A percentile compares a stretch with the other conserved stretches of the same genome.
Evolutionary conservation across 1,140 invertebrate species (phyloP).

Genomic region (Globodera ellingtonae): DNA sequence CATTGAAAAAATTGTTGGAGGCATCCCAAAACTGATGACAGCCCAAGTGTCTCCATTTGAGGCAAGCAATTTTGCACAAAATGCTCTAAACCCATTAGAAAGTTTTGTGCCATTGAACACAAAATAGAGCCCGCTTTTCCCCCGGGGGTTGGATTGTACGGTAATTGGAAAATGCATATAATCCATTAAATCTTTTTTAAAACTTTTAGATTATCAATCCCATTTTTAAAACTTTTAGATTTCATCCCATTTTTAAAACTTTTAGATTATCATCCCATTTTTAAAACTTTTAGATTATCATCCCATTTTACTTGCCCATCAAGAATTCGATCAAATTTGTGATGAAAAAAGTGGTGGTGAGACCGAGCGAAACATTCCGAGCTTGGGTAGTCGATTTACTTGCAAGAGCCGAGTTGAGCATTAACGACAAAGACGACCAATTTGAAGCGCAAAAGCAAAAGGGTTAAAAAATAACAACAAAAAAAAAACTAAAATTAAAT

Average conservation of each 20-base stretch:
- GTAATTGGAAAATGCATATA: no score
- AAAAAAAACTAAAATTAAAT: background rate
- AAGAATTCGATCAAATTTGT: background rate
- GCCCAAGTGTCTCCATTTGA: background rate
- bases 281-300: background rate
- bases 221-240: background rate
- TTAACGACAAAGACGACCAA: background rate
- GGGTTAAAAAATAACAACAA: background rate
- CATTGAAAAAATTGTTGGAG: background rate
- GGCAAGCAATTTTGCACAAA: background rate
- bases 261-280: background rate
- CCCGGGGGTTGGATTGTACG: no score
- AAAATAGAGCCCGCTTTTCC: no score
- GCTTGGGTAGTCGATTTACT: background rate
- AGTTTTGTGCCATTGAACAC: no score
- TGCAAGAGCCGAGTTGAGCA: background rate
- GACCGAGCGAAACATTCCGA: background rate
- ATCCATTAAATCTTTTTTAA: no score
- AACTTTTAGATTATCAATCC: background rate
- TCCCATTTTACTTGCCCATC: background rate
- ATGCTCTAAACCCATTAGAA: no score
- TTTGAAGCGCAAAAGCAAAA: background rate
- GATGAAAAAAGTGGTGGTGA: background rate
- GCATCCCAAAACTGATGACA: background rate
- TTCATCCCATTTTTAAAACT: background rate